A percentile compares a stretch with the other conserved stretches of the same genome.
These are phyloP conservation scores for Poliocrania exsul DNA, from an alignment of 2,797 vertebrate genomes.

Conservation along the genomic window DNA sequence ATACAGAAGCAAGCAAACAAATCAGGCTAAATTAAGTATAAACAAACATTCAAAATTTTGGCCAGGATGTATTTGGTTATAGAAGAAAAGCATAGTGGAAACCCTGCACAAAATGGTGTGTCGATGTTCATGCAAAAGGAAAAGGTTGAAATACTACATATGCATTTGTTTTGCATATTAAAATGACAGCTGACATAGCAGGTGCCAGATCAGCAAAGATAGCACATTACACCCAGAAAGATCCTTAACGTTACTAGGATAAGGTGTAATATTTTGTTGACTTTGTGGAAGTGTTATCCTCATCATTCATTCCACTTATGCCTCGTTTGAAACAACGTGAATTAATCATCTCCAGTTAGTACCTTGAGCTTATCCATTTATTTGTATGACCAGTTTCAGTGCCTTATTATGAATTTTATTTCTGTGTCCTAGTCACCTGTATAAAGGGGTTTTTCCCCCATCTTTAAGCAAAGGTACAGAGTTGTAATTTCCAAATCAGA, in stretches of 20 bases:
- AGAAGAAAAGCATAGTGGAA: not conserved
- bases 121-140: not conserved
- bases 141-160: not conserved
- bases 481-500: not conserved
- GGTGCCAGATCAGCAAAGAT: not conserved
- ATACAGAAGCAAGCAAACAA: not conserved
- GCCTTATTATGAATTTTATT: not conserved
- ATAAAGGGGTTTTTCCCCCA: not conserved
- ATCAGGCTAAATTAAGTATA: not conserved
- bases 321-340: not conserved
- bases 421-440: not conserved
- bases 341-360: not conserved
- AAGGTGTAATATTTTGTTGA: not conserved
- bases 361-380: not conserved
- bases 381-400: not conserved
- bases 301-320: not conserved
- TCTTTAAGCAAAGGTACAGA: not conserved
- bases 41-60: not conserved
- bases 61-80: not conserved
- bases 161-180: not conserved
- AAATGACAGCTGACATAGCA: not conserved
- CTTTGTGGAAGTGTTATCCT: not conserved
- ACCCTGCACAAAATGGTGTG: not conserved
- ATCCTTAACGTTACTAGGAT: not conserved
- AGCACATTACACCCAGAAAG: not conserved